A percentile compares a stretch with the other conserved stretches of the same genome.
Conservation (phyloP, 2,888 invertebrate genomes). For the Brassicogethes aeneus region DNA sequence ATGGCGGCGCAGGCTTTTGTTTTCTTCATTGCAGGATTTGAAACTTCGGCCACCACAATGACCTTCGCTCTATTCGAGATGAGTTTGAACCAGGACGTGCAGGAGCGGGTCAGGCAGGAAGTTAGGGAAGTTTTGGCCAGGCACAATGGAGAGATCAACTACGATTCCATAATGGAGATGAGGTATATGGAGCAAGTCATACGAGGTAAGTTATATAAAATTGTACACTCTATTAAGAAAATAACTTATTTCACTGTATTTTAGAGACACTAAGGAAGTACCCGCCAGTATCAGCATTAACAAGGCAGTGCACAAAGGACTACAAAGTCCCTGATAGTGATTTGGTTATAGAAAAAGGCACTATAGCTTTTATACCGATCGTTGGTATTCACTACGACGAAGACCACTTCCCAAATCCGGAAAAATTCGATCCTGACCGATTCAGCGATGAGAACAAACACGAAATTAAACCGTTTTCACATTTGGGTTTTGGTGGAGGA, state of each 20-base stretch:
- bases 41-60: constrained; percentile 17
- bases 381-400: constrained; percentile 15
- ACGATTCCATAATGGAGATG: constrained; percentile 15
- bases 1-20: constrained; percentile 15
- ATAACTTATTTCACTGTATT: too few species aligned
- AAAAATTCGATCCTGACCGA: constrained; percentile 18
- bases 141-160: constrained; percentile 12
- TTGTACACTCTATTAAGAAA: too few species aligned
- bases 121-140: constrained; percentile 8
- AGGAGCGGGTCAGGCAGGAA: constrained; percentile 12
- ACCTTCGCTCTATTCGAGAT: constrained; percentile 16
- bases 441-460: constrained; percentile 17
- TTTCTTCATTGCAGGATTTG: constrained; percentile 17
- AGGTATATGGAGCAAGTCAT: constrained; percentile 13
- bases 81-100: constrained; percentile 12
- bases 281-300: constrained; percentile 14
- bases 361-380: constrained; percentile 12
- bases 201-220: constrained; percentile 6
- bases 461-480: constrained; percentile 11
- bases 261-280: constrained; percentile 19
- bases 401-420: constrained; percentile 14
- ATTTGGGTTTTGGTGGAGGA: constrained; percentile 19
- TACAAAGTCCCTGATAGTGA: constrained; percentile 16
- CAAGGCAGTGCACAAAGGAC: constrained; percentile 15
- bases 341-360: constrained; percentile 14